phyloP scores from a whole-genome alignment of 2,797 vertebrate genomes.

The Hippoglossus hippoglossus region DNA sequence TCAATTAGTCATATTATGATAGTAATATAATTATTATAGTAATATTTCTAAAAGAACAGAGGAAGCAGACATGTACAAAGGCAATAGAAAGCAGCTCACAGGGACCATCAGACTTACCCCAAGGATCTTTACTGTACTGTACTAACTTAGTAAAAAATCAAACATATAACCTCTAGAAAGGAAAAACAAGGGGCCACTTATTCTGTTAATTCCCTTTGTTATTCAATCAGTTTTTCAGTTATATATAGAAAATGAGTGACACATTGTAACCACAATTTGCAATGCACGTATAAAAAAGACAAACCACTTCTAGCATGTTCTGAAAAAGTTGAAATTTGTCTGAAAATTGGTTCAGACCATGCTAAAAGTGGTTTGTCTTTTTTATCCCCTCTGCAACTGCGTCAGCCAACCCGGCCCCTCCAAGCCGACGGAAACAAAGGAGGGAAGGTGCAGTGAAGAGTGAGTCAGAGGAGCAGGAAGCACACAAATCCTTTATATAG shows the following conservation, averaged over 20 bases:
- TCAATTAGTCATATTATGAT: conserved; percentile 8
- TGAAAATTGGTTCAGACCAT: background rate
- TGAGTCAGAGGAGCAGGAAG: conserved; percentile 40
- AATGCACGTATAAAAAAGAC: background rate
- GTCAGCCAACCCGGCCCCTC: conserved; percentile 4
- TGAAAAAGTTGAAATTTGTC: background rate
- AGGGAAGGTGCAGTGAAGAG: conserved; percentile 17
- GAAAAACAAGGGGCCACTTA: background rate
- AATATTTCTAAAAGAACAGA: background rate
- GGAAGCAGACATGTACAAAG: conserved; percentile 12
- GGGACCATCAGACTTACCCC: conserved; percentile 3
- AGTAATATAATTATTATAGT: background rate
- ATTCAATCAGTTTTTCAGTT: conserved; percentile 7
- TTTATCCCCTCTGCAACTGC: conserved; percentile 5
- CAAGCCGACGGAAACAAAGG: conserved; percentile 19
- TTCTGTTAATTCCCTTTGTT: background rate
- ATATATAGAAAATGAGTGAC: background rate
- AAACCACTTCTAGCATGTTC: too few species aligned
- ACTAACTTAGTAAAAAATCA: conserved; percentile 21
- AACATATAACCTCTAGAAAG: conserved; percentile 16
- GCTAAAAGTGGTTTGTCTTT: conserved; percentile 17
- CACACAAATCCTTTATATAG: conserved; percentile 43
- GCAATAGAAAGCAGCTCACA: conserved; percentile 21
- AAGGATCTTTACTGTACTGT: conserved; percentile 37
- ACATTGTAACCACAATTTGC: background rate